Percentiles rank a stretch among this genome's conserved stretches.
These are phyloP conservation scores for Dendrophyllia cribrosa DNA, from an alignment of 64 coral and sea anemone species.

Conservation along the genomic window DNA sequence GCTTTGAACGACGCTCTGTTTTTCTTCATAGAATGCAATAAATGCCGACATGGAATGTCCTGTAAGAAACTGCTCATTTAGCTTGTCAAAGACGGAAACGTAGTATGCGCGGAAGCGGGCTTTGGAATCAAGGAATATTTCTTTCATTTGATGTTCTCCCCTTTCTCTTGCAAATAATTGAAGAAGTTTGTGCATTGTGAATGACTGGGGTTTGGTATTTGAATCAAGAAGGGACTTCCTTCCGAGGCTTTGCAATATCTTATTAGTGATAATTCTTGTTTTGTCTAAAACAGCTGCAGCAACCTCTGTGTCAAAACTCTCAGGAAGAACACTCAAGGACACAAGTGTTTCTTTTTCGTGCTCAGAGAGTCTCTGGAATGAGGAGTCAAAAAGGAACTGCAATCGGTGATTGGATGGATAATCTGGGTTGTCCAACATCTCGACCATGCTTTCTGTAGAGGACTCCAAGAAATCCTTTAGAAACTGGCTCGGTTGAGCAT, in stretches of 20 bases:
- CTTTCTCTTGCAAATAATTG: constrained; percentile 9
- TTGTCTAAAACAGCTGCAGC: constrained; percentile 31
- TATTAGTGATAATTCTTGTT: background rate
- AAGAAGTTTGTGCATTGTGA: constrained; percentile 13
- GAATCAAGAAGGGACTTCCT: constrained; percentile 48
- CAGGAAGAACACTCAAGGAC: constrained; percentile 17
- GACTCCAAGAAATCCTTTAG: background rate
- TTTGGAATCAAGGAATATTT: background rate
- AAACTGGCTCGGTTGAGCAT: background rate
- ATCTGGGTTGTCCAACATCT: constrained; percentile 7
- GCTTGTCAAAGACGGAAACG: background rate
- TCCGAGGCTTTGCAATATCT: background rate
- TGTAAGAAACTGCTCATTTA: background rate
- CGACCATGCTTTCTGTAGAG: background rate
- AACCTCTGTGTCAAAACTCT: constrained; percentile 12
- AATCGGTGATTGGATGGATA: background rate
- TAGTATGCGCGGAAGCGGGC: background rate
- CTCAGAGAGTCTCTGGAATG: background rate
- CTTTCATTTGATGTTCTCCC: background rate
- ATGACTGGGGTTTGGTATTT: background rate
- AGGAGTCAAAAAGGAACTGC: background rate
- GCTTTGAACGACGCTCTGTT: background rate
- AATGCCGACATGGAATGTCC: constrained; percentile 18
- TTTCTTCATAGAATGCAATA: constrained; percentile 16
- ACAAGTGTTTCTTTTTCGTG: constrained; percentile 19